Percentiles rank a stretch among this genome's conserved stretches.
phyloP scores from a whole-genome alignment of 2,113 vertebrate genomes.

The Spheniscus mendiculus region DNA sequence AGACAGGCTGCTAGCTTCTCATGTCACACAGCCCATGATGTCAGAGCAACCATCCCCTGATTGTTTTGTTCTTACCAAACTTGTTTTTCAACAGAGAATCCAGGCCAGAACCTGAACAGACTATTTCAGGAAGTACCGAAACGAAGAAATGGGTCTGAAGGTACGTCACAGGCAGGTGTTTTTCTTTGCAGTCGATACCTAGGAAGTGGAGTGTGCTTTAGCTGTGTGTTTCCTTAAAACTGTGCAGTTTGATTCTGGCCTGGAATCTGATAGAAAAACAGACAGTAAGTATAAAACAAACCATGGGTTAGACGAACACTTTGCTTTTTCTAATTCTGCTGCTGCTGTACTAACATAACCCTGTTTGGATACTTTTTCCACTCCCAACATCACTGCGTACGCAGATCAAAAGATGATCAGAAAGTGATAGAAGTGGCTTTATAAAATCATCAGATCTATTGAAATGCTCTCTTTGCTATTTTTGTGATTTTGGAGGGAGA shows the following conservation, averaged over 20 bases:
- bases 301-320: slow-evolving; percentile 70
- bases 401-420: neutral
- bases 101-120: slow-evolving; percentile 98
- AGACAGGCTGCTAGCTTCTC: slow-evolving; percentile 62
- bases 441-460: neutral
- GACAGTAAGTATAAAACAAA: slow-evolving; percentile 88
- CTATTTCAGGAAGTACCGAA: slow-evolving; percentile 98
- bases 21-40: slow-evolving; percentile 74
- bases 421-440: neutral
- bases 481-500: slow-evolving; percentile 22
- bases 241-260: slow-evolving; percentile 86
- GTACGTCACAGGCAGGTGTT: slow-evolving; percentile 93
- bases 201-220: slow-evolving; percentile 81
- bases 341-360: slow-evolving; percentile 58
- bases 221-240: slow-evolving; percentile 77
- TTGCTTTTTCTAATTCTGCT: slow-evolving; percentile 59
- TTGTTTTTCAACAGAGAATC: slow-evolving; percentile 99
- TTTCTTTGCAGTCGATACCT: slow-evolving; percentile 86
- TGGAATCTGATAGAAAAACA: slow-evolving; percentile 89
- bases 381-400: neutral
- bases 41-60: slow-evolving; percentile 79
- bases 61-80: slow-evolving; percentile 92
- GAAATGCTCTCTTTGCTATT: slow-evolving; percentile 22
- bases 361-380: slow-evolving; percentile 1
- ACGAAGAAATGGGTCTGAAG: slow-evolving; percentile 95